These are phyloP conservation scores for Ephydatia muelleri DNA, from an alignment of 37 sponge, comb jelly and placozoan genomes.

Conservation along the genomic window DNA sequence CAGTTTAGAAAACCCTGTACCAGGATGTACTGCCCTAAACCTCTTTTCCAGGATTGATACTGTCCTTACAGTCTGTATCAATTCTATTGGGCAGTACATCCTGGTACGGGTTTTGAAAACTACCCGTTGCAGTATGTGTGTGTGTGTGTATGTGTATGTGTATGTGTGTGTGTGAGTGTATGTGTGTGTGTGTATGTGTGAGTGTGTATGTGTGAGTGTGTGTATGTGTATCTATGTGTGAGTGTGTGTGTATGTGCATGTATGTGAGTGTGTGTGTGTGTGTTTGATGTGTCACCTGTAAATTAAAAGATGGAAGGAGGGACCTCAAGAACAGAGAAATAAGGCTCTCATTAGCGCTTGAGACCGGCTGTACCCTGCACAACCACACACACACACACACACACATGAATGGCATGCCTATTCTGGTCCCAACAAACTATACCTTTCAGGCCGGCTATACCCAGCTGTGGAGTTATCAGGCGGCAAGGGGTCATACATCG, in stretches of 20 bases:
- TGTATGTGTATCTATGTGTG: not conserved
- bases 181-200: constrained; percentile 8
- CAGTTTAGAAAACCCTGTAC: too few relatives aligned
- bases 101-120: constrained; percentile 9
- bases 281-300: constrained; percentile 30
- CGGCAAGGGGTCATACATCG: constrained; percentile 85
- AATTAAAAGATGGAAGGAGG: constrained; percentile 71
- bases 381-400: not conserved
- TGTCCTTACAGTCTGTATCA: too few relatives aligned
- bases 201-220: not conserved
- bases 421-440: not conserved
- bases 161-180: constrained; percentile 32
- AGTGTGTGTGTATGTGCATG: not conserved
- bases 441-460: constrained; percentile 63
- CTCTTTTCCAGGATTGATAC: too few relatives aligned
- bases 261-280: not conserved
- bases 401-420: not conserved
- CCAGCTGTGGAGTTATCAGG: constrained; percentile 61
- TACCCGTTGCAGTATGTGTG: constrained; percentile 39
- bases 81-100: too few relatives aligned
- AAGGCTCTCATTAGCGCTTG: constrained; percentile 42
- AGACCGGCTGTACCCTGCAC: not conserved
- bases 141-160: constrained; percentile 43
- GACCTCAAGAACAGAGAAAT: constrained; percentile 73
- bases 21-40: too few relatives aligned